Percentiles rank a stretch among this genome's conserved stretches.
These are phyloP conservation scores for Synergus umbraculus DNA, from an alignment of 2,888 invertebrate species.

Conservation along the genomic window DNA sequence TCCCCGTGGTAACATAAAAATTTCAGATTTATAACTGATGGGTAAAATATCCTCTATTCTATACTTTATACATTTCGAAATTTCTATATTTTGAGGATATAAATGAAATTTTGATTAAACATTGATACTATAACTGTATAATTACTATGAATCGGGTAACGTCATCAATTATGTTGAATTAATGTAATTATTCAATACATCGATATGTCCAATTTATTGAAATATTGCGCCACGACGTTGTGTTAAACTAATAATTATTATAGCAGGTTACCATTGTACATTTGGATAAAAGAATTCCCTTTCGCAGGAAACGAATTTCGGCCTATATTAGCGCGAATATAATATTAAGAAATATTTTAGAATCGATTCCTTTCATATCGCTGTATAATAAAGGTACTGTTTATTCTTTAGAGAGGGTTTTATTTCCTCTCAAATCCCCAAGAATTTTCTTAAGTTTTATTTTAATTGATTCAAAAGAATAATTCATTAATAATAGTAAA, in stretches of 20 bases:
- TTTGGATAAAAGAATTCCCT: neutral
- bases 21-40: no score
- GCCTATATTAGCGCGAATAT: neutral
- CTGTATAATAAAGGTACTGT: conserved; percentile 69
- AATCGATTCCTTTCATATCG: conserved; percentile 66
- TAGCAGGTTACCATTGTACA: neutral
- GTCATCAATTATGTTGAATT: no score
- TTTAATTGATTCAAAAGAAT: neutral
- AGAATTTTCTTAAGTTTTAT: neutral
- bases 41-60: no score
- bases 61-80: no score
- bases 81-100: no score
- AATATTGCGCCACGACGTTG: no score
- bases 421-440: neutral
- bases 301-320: conserved; percentile 1
- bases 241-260: neutral
- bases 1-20: no score
- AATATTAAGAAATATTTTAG: conserved; percentile 60
- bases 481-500: neutral
- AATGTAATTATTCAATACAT: no score
- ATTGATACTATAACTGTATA: no score
- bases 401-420: conserved; percentile 63
- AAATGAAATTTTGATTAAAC: no score
- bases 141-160: no score
- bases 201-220: no score